Evolutionary conservation across 2,888 invertebrate genomes (phyloP).

Genomic region (Epistrophe eligans): DNA sequence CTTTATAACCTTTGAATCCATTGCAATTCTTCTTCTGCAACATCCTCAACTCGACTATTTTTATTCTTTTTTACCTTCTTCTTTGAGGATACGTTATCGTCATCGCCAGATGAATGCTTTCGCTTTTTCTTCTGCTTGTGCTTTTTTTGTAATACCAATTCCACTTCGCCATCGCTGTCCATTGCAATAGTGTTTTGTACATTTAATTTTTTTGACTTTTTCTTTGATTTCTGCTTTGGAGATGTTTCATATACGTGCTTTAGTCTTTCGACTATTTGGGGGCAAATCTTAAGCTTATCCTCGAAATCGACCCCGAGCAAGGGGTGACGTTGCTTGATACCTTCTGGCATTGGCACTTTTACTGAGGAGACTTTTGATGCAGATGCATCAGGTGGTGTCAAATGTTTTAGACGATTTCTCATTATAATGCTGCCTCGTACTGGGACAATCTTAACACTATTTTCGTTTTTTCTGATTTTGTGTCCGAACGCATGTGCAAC

Average conservation of each 20-base stretch:
- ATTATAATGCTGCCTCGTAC: slow-evolving; percentile 78
- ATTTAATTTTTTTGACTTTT: slow-evolving; percentile 40
- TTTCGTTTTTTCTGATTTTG: slow-evolving; percentile 76
- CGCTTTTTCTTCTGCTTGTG: slow-evolving; percentile 71
- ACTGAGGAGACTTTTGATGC: slow-evolving; percentile 39
- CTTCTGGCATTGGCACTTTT: slow-evolving; percentile 77
- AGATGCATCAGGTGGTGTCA: slow-evolving; percentile 62
- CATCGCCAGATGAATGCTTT: slow-evolving; percentile 59
- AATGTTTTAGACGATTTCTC: slow-evolving; percentile 77
- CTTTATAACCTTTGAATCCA: slow-evolving; percentile 77
- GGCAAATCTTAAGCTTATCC: slow-evolving; percentile 73
- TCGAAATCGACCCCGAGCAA: slow-evolving; percentile 78
- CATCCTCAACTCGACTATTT: slow-evolving; percentile 48
- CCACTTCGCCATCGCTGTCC: slow-evolving; percentile 71
- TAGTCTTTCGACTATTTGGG: slow-evolving; percentile 73
- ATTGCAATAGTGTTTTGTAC: slow-evolving; percentile 38
- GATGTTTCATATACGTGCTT: slow-evolving; percentile 74
- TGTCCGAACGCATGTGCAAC: slow-evolving; percentile 77
- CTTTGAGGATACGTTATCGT: not conserved
- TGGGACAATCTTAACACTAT: slow-evolving; percentile 77
- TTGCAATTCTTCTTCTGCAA: slow-evolving; percentile 76
- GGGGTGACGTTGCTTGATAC: slow-evolving; percentile 79
- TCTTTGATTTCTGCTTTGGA: slow-evolving; percentile 13
- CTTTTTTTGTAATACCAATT: slow-evolving; percentile 67
- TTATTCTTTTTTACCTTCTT: slow-evolving; percentile 54